These are phyloP conservation scores for Bunonema sp. DNA, from an alignment of 2,888 invertebrate species.

Conservation along the genomic window DNA sequence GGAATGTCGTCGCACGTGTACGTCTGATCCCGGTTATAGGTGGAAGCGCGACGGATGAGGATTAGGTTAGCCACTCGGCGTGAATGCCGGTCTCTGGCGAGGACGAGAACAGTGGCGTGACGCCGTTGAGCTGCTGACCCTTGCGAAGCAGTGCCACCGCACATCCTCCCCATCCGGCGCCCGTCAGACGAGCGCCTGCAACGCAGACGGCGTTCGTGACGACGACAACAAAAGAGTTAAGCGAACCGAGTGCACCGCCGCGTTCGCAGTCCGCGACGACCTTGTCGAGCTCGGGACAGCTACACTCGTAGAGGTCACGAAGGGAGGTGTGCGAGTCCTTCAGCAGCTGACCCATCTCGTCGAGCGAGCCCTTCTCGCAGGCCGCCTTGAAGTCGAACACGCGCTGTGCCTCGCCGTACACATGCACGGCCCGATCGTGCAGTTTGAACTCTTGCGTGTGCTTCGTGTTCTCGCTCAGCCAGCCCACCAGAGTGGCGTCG, in stretches of 20 bases:
- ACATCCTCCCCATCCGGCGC: conserved; percentile 66
- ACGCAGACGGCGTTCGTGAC: no score
- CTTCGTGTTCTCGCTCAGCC: no score
- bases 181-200: no score
- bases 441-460: conserved; percentile 56
- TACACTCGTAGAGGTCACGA: conserved; percentile 17
- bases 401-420: conserved; percentile 65
- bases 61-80: no score
- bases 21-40: no score
- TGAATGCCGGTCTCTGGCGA: no score
- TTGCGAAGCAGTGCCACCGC: conserved; percentile 63
- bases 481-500: no score
- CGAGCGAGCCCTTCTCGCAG: conserved; percentile 47
- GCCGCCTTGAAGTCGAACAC: conserved; percentile 62
- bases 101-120: no score
- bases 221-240: no score
- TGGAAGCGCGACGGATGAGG: no score
- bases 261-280: conserved; percentile 10
- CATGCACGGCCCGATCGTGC: conserved; percentile 71
- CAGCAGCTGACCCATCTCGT: conserved; percentile 66
- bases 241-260: conserved; percentile 54
- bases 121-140: no score
- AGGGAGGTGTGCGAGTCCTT: conserved; percentile 68
- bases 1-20: no score
- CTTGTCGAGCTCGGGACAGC: conserved; percentile 13